Base-by-base conservation (phyloP, 1,140 invertebrate genomes). In the Scaptomyza graminum region DNA sequence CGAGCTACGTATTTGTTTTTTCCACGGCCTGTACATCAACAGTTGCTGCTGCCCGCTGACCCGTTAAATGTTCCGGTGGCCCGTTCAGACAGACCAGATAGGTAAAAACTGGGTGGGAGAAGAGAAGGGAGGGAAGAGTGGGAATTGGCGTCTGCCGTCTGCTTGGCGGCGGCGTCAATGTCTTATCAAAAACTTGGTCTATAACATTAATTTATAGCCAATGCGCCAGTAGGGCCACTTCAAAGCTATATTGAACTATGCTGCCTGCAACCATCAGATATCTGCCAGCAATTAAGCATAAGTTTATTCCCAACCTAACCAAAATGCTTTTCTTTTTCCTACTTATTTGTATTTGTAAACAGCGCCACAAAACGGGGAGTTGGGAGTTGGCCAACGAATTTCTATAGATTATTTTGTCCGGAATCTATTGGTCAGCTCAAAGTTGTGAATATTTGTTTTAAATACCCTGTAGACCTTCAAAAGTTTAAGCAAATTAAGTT, bases 171-270 rank as follows among this genome's bases (percentile, higher is more conserved):
- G 82, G 79, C 83, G 79, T 89, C 83, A 87, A 88, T 74, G 79
- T 78, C 84, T 87, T 87, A 87, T 87, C 83, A 85, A 87, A 34
- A 87, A 87, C 49, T 74, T 79, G 65, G 83, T 75, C 84, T 87
- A 87, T 83, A 83, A 79, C 84, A 87, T 89, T 83, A 87, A 89
- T 89, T 87, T 87, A 87, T 87, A 37, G 76, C 72, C 84, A 59
- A 74, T 34, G 31, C 52, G 46, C 46, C 66, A 34, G 39, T 37
- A 34, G 41, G 62, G 75, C 47, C 68, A 74, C 80, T 85, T 85
- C 63, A 72, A 83, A 84, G 81, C 72, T 70, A 34, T 52, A 43
- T 62, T 18, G 46, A 57, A 54, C 37, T 56, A 2, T 31, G 28
- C 9, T 34, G 71, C 56, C 46, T 60, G 65, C 47, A 68, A 63